Evolutionary conservation across 1,140 invertebrate species (phyloP).

Genomic region (Euura saliciscinereae): DNA sequence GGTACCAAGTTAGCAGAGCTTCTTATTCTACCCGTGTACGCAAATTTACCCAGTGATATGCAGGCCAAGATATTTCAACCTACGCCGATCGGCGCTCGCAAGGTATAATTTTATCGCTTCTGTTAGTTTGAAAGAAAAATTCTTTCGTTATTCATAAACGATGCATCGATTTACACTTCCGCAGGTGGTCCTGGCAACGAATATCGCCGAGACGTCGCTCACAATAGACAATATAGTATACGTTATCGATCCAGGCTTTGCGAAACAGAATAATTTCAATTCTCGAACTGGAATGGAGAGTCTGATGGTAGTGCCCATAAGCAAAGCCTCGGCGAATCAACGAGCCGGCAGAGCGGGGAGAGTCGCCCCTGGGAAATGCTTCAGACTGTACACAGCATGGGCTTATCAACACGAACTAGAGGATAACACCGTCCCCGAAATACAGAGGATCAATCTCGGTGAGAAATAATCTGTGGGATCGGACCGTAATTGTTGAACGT

Average conservation of each 20-base stretch:
- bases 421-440: conserved; percentile 97
- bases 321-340: conserved; percentile 96
- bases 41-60: conserved; percentile 98
- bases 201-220: conserved; percentile 98
- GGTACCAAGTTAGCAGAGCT: conserved; percentile 94
- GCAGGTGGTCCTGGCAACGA: conserved; percentile 93
- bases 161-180: conserved; percentile 22
- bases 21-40: conserved; percentile 95
- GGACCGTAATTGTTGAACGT: not conserved
- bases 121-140: not conserved
- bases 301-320: conserved; percentile 96
- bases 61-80: conserved; percentile 98
- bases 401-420: conserved; percentile 97
- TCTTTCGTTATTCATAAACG: not conserved
- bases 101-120: conserved; percentile 59
- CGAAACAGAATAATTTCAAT: conserved; percentile 99
- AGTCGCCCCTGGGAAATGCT: conserved; percentile 96
- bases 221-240: conserved; percentile 99
- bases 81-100: conserved; percentile 92
- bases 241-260: conserved; percentile 99
- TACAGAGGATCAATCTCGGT: conserved; percentile 95
- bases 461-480: not conserved
- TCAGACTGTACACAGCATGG: conserved; percentile 96
- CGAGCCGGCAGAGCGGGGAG: conserved; percentile 90
- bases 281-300: conserved; percentile 98